Percentiles rank a stretch among this genome's conserved stretches.
Conservation (phyloP, 30 jellyfish, hydroid and myxozoan genomes). For the Clytia hemisphaerica region DNA sequence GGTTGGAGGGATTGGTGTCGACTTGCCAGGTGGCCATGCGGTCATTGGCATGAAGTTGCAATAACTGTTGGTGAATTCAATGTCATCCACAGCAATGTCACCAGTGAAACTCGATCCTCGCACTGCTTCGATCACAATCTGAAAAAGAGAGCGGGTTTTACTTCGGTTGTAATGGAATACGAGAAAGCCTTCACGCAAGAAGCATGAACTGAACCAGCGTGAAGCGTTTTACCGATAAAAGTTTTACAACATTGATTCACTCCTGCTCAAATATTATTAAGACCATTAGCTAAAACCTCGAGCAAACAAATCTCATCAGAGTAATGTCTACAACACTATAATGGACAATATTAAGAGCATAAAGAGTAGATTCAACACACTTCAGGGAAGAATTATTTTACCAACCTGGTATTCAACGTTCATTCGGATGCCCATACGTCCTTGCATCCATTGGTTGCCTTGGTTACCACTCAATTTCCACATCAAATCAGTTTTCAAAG, state of each 20-base stretch:
- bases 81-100: constrained; percentile 93
- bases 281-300: too few species aligned
- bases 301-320: too few species aligned
- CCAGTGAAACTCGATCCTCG: constrained; percentile 81
- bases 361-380: background rate
- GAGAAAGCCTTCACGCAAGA: background rate
- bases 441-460: constrained; percentile 80
- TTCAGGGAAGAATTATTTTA: background rate
- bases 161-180: background rate
- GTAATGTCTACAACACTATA: background rate
- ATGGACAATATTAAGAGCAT: too few species aligned
- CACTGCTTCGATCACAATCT: constrained; percentile 84
- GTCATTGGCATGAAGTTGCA: constrained; percentile 66
- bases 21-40: constrained; percentile 90
- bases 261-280: too few species aligned
- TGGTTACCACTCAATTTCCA: constrained; percentile 91
- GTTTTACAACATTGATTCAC: too few species aligned
- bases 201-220: too few species aligned
- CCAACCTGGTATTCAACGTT: constrained; percentile 52
- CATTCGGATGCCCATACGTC: constrained; percentile 51
- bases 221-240: too few species aligned
- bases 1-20: constrained; percentile 91
- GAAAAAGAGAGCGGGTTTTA: background rate
- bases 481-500: constrained; percentile 13
- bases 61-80: constrained; percentile 76